Evolutionary conservation across 92 coral and sea anemone species (phyloP), one percentile per base, ranked within the genome.

Genomic region (Montipora capitata): DNA sequence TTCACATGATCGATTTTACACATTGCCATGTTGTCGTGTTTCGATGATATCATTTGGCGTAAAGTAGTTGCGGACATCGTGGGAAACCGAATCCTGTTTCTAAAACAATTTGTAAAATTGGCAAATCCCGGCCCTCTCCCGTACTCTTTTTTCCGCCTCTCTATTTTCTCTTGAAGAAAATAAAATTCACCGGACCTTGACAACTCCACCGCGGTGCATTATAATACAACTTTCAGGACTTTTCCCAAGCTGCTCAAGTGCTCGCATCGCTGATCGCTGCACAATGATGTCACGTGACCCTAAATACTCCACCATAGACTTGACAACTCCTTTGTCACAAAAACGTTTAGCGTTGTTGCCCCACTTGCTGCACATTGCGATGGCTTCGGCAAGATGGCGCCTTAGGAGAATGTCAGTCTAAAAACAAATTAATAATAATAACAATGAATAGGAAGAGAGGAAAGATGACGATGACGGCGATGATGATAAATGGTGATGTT

Each of bases 261-360:
- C 99, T 45, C 97, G 92, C 72, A 96, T 96, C 68, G 99, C 95
- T 7, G 99, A 92, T 10, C 98, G 96, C 79, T 96, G 96, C 4
- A 96, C 82, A 5, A 81, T 84, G 10, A 80, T 80, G 85, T 96
- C 99, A 69, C 89, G 87, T 45, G 90, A 70, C n/a, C 90, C 92
- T 59, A 96, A 89, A 74, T 95, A 96, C 40, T 95, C 94, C 4
- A 96, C 99, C 91, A 96, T 91, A 8, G 89, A 93, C 40, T 92
- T 87, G 27, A 96, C 99, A 0, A 96, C 96, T 14, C 99, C 99
- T 79, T 93, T 96, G 13, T 87, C 68, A 41, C 96, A 94, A 84
- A 96, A 96, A 17, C 87, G 95, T 40, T 73, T 76, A 16, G 99
- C 94, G 68, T 96, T 96, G 69, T 83, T 77, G 7, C 94, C 99